A percentile compares a stretch with the other conserved stretches of the same genome.
phyloP scores from a whole-genome alignment of 2,888 invertebrate species.

The Rhamnusium bicolor region DNA sequence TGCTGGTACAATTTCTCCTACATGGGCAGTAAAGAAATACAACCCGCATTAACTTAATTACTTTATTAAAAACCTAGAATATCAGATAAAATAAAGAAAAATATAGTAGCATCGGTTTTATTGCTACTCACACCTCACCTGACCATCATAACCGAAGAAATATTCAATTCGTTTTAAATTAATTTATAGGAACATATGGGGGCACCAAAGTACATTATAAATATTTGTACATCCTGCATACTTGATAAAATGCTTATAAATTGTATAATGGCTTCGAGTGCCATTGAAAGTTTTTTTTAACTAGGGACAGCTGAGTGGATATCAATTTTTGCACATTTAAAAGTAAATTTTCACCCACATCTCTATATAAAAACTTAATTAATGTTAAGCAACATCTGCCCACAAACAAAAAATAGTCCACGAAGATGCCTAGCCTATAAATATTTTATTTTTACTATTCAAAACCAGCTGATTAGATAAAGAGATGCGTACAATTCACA shows the following conservation, averaged over 20 bases:
- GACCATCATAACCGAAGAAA: slow-evolving; percentile 4
- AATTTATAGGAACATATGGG: slow-evolving; percentile 13
- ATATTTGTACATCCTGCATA: slow-evolving; percentile 1
- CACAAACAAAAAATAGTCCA: too few species aligned
- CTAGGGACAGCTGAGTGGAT: slow-evolving; percentile 11
- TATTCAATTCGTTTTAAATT: background rate
- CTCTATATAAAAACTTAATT: background rate
- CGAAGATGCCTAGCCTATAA: too few species aligned
- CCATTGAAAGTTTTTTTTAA: background rate
- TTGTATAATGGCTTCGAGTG: background rate
- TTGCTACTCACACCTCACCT: background rate
- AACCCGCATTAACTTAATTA: slow-evolving; percentile 13
- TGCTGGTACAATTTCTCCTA: background rate
- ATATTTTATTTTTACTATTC: too few species aligned
- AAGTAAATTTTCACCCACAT: slow-evolving; percentile 6
- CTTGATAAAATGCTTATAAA: background rate
- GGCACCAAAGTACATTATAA: background rate
- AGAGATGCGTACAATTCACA: too few species aligned
- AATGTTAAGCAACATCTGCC: background rate
- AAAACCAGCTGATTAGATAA: too few species aligned
- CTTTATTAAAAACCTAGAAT: slow-evolving; percentile 12
- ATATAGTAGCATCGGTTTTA: slow-evolving; percentile 8
- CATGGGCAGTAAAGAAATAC: background rate
- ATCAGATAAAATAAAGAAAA: background rate
- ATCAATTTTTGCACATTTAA: background rate